Conservation (phyloP, 2,797 vertebrate genomes). For the Mallotus villosus region DNA sequence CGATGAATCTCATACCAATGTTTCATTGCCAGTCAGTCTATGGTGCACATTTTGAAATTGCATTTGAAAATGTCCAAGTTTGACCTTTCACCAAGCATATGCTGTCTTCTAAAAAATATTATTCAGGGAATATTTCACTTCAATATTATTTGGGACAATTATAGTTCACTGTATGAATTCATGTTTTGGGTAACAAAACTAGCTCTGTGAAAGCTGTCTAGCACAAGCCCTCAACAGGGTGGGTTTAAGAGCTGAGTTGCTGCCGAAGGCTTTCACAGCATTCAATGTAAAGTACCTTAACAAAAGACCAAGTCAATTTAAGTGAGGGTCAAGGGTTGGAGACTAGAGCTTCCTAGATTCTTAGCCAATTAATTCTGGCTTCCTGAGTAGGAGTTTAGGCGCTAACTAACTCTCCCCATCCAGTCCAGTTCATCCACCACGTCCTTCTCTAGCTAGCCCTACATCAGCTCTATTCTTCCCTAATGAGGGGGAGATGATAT, state of each 20-base stretch:
- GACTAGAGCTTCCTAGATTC: slow-evolving; percentile 50
- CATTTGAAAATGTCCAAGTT: background rate
- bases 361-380: slow-evolving; percentile 64
- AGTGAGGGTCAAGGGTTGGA: slow-evolving; percentile 56
- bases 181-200: no score
- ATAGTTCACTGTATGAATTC: no score
- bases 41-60: background rate
- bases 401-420: slow-evolving; percentile 32
- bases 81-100: background rate
- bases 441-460: slow-evolving; percentile 3
- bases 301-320: background rate
- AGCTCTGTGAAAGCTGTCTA: background rate
- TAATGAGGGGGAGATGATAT: slow-evolving; percentile 68
- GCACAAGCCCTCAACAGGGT: background rate
- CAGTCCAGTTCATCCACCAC: slow-evolving; percentile 43
- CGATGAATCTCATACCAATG: background rate
- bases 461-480: slow-evolving; percentile 32
- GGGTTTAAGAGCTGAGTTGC: background rate
- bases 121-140: no score
- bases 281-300: background rate
- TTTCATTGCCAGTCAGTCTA: background rate
- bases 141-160: no score
- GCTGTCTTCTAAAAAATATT: no score
- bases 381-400: slow-evolving; percentile 47
- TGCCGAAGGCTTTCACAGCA: background rate